Evolutionary conservation across 1,140 invertebrate species (phyloP), one percentile per base, ranked within the genome.

Genomic region (Aphelinus atriplicis): DNA sequence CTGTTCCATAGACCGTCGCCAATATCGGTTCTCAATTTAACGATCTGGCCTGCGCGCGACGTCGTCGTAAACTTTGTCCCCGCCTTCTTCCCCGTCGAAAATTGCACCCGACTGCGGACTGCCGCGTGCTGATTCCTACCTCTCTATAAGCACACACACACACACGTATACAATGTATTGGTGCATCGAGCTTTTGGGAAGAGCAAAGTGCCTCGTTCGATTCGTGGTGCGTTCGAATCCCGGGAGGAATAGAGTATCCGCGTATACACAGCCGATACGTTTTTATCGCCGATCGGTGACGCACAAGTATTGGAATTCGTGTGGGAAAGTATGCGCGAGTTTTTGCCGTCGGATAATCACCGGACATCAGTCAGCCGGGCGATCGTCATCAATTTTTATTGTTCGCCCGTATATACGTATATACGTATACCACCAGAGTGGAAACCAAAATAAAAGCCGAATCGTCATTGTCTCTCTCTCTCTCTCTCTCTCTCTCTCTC

Each of bases 21-120:
- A 86, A 87, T 87, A 87, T 87, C 81, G 85, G 85, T 87, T 87
- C 85, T 86, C 86, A 86, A 84, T 84, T 84, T 83, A 80, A 84
- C 78, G 78, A 83, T 84, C 79, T 75, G 47, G 68, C 80, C 67
- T 60, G 46, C 46, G 46, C 71, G 6, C 71, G 77, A 75, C 72
- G 75, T 67, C 79, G 80, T 81, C 81, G 76, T 82, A 81, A 82
- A 82, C 78, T 74, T 79, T 70, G 74, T 69, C 67, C 73, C 76
- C 72, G 74, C 73, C 7, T 48, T 50, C 62, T 65, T 48, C 42
- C 51, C 47, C 71, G 50, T 61, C 58, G 72, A 69, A 69, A 67
- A 67, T 73, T 64, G 64, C 64, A 9, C 9, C 51, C 51, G 4
- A 53, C 51, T 53, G 51, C 9, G 0, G 4, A 9, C 51, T 53